A percentile compares a stretch with the other conserved stretches of the same genome.
Conservation (phyloP, 2,888 invertebrate species). For the Parasteatoda lunata region DNA sequence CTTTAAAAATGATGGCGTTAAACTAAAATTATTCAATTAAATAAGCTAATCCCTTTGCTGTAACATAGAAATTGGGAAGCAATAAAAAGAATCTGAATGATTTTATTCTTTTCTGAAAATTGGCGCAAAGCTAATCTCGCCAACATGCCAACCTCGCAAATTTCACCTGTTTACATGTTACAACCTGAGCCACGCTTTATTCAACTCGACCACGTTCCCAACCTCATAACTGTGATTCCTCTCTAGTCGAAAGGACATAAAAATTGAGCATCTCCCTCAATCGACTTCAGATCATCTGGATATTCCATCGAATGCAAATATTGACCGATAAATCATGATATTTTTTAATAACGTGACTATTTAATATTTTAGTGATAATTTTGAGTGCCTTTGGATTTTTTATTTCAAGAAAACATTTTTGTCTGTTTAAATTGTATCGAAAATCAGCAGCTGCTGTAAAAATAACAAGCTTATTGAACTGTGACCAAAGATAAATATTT, state of each 20-base stretch:
- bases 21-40: no score
- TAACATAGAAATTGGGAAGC: no score
- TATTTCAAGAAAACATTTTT: background rate
- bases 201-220: constrained; percentile 13
- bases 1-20: no score
- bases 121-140: background rate
- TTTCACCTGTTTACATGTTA: constrained; percentile 13
- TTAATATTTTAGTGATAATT: background rate
- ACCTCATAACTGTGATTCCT: background rate
- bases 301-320: background rate
- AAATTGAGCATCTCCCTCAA: background rate
- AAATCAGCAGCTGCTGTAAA: background rate
- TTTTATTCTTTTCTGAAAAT: background rate
- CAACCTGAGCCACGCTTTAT: constrained; percentile 14
- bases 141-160: background rate
- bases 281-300: background rate
- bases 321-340: background rate
- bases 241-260: background rate
- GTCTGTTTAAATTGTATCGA: background rate
- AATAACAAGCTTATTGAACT: background rate
- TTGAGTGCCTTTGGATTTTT: background rate
- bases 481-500: background rate
- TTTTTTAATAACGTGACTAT: background rate
- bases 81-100: no score
- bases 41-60: no score